phyloP scores from a whole-genome alignment of 2,113 vertebrate species.

The Ifrita kowaldi region DNA sequence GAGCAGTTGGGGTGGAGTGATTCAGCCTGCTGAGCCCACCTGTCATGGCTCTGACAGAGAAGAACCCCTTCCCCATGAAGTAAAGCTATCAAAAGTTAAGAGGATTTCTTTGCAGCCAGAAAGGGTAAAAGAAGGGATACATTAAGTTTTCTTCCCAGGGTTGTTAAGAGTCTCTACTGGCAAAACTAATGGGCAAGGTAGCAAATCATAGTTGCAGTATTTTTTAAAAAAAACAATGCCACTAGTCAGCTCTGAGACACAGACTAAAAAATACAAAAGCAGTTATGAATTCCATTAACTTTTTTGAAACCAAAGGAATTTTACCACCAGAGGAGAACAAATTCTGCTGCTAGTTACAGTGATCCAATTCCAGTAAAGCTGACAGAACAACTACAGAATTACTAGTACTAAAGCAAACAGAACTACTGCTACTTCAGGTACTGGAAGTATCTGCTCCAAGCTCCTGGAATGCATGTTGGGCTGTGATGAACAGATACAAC shows the following conservation, averaged over 20 bases:
- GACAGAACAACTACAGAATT: not conserved
- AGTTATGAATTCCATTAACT: not conserved
- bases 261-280: not conserved
- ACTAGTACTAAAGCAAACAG: not conserved
- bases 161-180: not conserved
- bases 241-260: not conserved
- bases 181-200: not conserved
- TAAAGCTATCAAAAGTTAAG: not conserved
- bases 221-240: not conserved
- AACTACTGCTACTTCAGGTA: not conserved
- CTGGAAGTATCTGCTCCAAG: not conserved
- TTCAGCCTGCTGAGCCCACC: not conserved
- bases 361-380: not conserved
- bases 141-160: not conserved
- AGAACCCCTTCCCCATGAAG: not conserved
- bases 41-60: not conserved
- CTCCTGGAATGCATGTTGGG: not conserved
- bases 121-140: not conserved
- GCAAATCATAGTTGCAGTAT: not conserved
- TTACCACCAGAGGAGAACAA: not conserved
- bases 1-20: not conserved
- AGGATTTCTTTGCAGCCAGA: not conserved
- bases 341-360: not conserved
- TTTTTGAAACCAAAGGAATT: constrained; percentile 24
- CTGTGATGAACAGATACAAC: not conserved